Percentiles rank a stretch among this genome's conserved stretches.
These are phyloP conservation scores for Barypeithes pellucidus DNA, from an alignment of 2,888 invertebrate genomes.

Conservation along the genomic window DNA sequence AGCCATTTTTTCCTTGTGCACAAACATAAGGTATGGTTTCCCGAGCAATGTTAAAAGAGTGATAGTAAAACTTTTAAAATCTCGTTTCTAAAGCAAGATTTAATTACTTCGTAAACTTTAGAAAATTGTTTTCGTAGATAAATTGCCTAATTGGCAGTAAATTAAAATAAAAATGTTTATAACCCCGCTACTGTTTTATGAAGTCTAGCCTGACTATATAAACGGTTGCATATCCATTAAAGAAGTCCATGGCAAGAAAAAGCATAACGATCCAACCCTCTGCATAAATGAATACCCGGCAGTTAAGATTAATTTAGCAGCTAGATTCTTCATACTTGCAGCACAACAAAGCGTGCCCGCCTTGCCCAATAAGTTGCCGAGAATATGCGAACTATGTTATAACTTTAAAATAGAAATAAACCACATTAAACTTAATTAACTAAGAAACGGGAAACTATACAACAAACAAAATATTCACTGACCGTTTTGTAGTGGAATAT, in stretches of 20 bases:
- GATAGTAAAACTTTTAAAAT: neutral
- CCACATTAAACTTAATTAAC: slow-evolving; percentile 56
- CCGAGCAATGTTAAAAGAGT: neutral
- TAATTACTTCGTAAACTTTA: neutral
- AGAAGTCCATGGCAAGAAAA: slow-evolving; percentile 34
- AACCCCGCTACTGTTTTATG: slow-evolving; percentile 19
- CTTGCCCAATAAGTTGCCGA: slow-evolving; percentile 50
- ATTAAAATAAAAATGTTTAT: slow-evolving; percentile 2
- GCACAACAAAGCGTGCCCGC: slow-evolving; percentile 47
- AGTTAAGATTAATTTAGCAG: slow-evolving; percentile 54
- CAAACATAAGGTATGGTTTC: neutral
- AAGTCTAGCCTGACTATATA: slow-evolving; percentile 25
- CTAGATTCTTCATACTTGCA: slow-evolving; percentile 52
- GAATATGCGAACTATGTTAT: slow-evolving; percentile 55
- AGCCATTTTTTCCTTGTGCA: too few relatives aligned
- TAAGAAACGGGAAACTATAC: slow-evolving; percentile 47
- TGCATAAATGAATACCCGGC: slow-evolving; percentile 49
- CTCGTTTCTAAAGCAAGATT: neutral
- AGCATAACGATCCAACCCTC: slow-evolving; percentile 44
- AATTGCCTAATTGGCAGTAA: slow-evolving; percentile 4
- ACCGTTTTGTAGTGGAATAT: slow-evolving; percentile 34
- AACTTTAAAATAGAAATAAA: slow-evolving; percentile 55
- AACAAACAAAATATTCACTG: slow-evolving; percentile 43
- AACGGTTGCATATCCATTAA: slow-evolving; percentile 35
- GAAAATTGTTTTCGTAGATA: neutral